Evolutionary conservation across 2,888 invertebrate genomes (phyloP).

Genomic region (Morpho achilles): DNA sequence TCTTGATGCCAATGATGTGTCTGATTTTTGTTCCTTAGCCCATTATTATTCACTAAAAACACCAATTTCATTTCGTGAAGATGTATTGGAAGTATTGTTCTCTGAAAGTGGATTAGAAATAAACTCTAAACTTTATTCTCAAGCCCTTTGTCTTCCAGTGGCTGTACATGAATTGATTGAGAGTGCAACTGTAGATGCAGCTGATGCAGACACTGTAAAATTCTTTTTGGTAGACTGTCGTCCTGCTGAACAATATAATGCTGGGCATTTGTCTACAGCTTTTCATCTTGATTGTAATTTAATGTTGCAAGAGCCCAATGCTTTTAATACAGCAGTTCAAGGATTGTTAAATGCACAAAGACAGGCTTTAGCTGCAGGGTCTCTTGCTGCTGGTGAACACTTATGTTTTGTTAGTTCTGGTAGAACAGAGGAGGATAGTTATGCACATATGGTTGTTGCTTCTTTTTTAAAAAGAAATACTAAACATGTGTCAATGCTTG

Average conservation of each 20-base stretch:
- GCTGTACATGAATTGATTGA: slow-evolving; percentile 95
- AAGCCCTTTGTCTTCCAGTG: slow-evolving; percentile 97
- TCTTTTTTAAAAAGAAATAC: slow-evolving; percentile 96
- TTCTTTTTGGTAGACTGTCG: slow-evolving; percentile 99
- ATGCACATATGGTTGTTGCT: slow-evolving; percentile 98
- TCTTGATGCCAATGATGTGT: slow-evolving; percentile 95
- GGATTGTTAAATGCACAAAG: slow-evolving; percentile 93
- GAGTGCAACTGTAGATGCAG: slow-evolving; percentile 84
- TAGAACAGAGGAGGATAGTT: slow-evolving; percentile 94
- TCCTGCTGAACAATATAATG: slow-evolving; percentile 97
- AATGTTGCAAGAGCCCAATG: slow-evolving; percentile 97
- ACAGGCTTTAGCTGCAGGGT: slow-evolving; percentile 91
- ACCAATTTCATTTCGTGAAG: slow-evolving; percentile 94
- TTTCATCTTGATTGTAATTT: slow-evolving; percentile 98
- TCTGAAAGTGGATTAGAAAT: slow-evolving; percentile 77
- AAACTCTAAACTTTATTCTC: slow-evolving; percentile 83
- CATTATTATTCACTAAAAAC: slow-evolving; percentile 97
- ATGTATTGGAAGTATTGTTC: slow-evolving; percentile 83
- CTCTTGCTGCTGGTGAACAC: slow-evolving; percentile 92
- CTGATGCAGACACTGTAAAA: slow-evolving; percentile 83
- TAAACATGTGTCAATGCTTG: slow-evolving; percentile 93
- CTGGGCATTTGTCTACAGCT: slow-evolving; percentile 97
- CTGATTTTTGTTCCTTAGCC: slow-evolving; percentile 98
- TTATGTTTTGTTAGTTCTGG: slow-evolving; percentile 97
- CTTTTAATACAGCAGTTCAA: slow-evolving; percentile 96